phyloP scores from a whole-genome alignment of 1,140 invertebrate species.

The Drosophila ficusphila region DNA sequence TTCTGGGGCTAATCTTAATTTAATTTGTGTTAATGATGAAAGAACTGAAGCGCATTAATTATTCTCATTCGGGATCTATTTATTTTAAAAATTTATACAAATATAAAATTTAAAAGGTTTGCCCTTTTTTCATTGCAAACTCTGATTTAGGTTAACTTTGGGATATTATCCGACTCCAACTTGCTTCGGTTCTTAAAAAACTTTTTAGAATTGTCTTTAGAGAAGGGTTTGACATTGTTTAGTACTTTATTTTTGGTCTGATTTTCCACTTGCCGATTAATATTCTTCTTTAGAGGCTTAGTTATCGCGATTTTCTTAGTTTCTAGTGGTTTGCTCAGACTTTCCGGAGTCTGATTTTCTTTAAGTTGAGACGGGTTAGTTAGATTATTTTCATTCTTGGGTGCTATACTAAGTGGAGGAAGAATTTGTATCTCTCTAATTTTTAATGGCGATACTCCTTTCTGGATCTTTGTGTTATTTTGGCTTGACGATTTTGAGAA shows the following conservation, averaged over 20 bases:
- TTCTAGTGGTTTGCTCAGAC: not conserved
- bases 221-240: not conserved
- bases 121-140: too few species aligned
- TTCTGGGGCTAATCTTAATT: not conserved
- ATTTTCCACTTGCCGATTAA: not conserved
- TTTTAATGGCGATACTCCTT: not conserved
- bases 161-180: too few species aligned
- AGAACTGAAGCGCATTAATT: not conserved
- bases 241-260: not conserved
- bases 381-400: too few species aligned
- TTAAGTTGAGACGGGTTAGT: too few species aligned
- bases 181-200: not conserved
- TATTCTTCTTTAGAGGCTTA: not conserved
- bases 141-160: too few species aligned
- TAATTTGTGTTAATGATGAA: not conserved
- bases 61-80: not conserved
- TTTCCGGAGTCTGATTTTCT: too few species aligned
- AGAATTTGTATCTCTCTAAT: conserved; percentile 37
- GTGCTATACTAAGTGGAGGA: conserved; percentile 2
- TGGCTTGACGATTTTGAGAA: not conserved
- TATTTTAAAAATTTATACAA: not conserved
- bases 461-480: not conserved
- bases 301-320: not conserved
- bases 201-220: not conserved
- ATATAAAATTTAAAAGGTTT: not conserved